Base-by-base conservation (phyloP, 1,140 invertebrate genomes). In the Acromyrmex charruanus region DNA sequence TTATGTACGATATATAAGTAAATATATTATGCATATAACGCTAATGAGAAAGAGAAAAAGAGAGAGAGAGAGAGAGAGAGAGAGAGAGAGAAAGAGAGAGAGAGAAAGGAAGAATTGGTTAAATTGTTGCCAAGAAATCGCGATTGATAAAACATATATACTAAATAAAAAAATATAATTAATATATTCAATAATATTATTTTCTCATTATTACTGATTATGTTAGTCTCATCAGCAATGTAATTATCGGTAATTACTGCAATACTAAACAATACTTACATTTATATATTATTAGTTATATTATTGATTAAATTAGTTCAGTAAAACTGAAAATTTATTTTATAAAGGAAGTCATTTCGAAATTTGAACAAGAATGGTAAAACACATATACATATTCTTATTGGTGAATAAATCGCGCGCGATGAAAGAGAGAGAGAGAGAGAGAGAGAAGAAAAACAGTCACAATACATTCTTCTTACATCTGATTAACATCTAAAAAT, bases 401-500 rank as follows among this genome's bases (percentile, higher is more conserved):
- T 55, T 31, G 3, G 3, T 55, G 18, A 35, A 53, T 79, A 53
- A 66, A 80, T 1, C 0, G 2, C 28, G 1, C 2, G 28, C 28
- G 28, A 28, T 28, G 16, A 55, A 2, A 0, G 6, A 44, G 39
- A 44, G 39, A 39, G 35, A 39, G 35, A 39, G 4, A 9, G 4
- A 39, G 35, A 39, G 7, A 1, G 7, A 39, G 14, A n/a, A 69
- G 21, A 4, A 6, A 58, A 81, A 71, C 9, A 18, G 2, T 71
- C 69, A 58, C 14, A n/a, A 80, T 53, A 68, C n/a, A 35, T 25
- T 80, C 68, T 49, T 65, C 25, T 39, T 55, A 18, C 9, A 44
- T 44, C 39, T 12, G 18, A 10, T 59, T 59, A 25, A 21, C 18
- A 59, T 49, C 14, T 72, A 71, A 12, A 72, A 31, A 44, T 81